phyloP scores from a whole-genome alignment of 2,888 invertebrate genomes.

The Andrena hattorfiana region DNA sequence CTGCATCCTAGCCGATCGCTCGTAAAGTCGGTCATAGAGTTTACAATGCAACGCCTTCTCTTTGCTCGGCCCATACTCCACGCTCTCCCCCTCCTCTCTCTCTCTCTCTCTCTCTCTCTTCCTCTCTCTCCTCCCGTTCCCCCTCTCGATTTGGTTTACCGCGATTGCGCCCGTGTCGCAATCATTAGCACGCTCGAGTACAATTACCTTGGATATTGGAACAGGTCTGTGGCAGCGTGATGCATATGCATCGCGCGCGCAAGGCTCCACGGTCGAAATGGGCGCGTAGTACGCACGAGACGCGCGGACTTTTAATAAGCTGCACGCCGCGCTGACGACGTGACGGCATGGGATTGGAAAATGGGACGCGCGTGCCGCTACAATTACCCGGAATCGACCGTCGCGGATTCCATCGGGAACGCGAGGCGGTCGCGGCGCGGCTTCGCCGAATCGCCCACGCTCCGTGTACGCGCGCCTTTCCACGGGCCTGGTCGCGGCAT shows the following conservation, averaged over 20 bases:
- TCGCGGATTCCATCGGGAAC: slow-evolving; percentile 49
- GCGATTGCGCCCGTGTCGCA: slow-evolving; percentile 68
- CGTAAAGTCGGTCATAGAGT: slow-evolving; percentile 66
- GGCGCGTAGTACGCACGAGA: slow-evolving; percentile 52
- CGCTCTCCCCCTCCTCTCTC: slow-evolving; percentile 18
- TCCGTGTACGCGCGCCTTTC: background rate
- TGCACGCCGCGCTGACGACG: slow-evolving; percentile 43
- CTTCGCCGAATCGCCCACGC: slow-evolving; percentile 23
- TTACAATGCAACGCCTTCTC: slow-evolving; percentile 64
- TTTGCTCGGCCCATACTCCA: slow-evolving; percentile 20
- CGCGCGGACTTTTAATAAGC: slow-evolving; percentile 50
- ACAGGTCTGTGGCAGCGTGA: slow-evolving; percentile 51
- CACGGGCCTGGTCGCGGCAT: background rate
- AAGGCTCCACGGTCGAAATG: slow-evolving; percentile 62
- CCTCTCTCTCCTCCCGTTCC: background rate
- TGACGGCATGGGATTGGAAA: slow-evolving; percentile 64
- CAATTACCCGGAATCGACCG: slow-evolving; percentile 58
- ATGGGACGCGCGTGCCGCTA: slow-evolving; percentile 66
- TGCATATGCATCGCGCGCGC: slow-evolving; percentile 60
- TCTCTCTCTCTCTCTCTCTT: slow-evolving; percentile 16
- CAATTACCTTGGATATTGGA: slow-evolving; percentile 74
- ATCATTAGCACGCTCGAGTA: slow-evolving; percentile 68
- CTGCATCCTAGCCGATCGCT: slow-evolving; percentile 59
- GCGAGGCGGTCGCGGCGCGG: slow-evolving; percentile 31
- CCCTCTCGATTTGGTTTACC: slow-evolving; percentile 46